Percentiles rank a stretch among this genome's conserved stretches.
Evolutionary conservation across 2,113 vertebrate genomes (phyloP).

Genomic region (Prionailurus bengalensis): DNA sequence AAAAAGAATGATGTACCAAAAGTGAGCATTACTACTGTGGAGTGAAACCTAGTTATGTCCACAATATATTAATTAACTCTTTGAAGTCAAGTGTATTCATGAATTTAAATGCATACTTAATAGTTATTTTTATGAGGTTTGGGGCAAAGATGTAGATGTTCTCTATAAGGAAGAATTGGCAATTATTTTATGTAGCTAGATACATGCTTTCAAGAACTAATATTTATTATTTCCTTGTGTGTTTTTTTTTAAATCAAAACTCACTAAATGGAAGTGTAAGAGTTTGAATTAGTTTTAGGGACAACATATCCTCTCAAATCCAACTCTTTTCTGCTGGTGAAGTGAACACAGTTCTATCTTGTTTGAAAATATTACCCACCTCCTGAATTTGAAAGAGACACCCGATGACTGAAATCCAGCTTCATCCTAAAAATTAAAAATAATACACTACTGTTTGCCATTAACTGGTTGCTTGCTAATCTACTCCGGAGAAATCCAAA

Average conservation of each 20-base stretch:
- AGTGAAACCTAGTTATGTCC: not conserved
- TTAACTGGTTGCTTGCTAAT: not conserved
- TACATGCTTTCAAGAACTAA: conserved; percentile 4
- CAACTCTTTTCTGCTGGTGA: not conserved
- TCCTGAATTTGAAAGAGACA: not conserved
- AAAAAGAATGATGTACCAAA: not conserved
- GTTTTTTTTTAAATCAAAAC: conserved; percentile 17
- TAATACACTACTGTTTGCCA: not conserved
- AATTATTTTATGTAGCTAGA: not conserved
- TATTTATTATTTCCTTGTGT: not conserved
- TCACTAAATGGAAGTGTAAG: not conserved
- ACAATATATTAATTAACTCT: not conserved
- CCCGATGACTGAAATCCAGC: not conserved
- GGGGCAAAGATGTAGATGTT: not conserved
- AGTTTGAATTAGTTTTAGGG: not conserved
- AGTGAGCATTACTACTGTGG: not conserved
- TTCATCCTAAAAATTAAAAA: not conserved
- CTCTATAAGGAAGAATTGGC: not conserved
- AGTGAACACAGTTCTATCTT: not conserved
- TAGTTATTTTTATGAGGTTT: not conserved
- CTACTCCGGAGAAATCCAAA: not conserved
- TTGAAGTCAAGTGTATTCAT: not conserved
- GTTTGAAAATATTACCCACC: not conserved
- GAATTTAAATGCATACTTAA: not conserved
- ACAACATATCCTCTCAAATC: not conserved